Percentiles rank a stretch among this genome's conserved stretches.
phyloP scores from a whole-genome alignment of 1,140 invertebrate species.

The Drosophila parabipectinata region DNA sequence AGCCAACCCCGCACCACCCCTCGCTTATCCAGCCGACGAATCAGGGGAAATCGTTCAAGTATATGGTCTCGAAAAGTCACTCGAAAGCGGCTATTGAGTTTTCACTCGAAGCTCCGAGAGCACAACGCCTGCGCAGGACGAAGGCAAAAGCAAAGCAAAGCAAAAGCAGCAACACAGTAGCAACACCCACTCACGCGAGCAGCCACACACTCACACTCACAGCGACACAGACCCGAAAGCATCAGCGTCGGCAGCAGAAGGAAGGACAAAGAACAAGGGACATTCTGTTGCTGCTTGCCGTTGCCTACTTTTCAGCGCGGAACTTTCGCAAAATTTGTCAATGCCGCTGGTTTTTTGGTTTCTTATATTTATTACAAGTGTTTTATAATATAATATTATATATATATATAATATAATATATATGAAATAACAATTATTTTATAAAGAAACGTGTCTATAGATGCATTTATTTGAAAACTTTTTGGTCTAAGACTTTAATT shows the following conservation, averaged over 20 bases:
- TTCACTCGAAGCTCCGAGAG: constrained; percentile 48
- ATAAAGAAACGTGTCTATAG: too few species aligned
- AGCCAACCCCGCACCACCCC: background rate
- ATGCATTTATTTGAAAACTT: too few species aligned
- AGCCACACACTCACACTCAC: constrained; percentile 1
- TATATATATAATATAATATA: too few species aligned
- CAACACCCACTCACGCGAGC: background rate
- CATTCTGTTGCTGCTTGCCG: constrained; percentile 50
- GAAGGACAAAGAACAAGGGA: constrained; percentile 13
- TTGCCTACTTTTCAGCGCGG: constrained; percentile 62
- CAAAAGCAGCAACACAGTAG: constrained; percentile 1
- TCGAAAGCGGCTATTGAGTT: constrained; percentile 11
- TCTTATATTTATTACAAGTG: background rate
- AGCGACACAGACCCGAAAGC: constrained; percentile 6
- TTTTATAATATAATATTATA: background rate
- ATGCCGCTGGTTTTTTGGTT: constrained; percentile 29
- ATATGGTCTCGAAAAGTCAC: constrained; percentile 31
- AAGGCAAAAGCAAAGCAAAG: background rate
- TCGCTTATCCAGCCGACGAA: constrained; percentile 48
- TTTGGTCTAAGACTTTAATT: too few species aligned
- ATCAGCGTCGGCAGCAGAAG: constrained; percentile 18
- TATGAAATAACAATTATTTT: background rate
- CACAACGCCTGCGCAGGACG: constrained; percentile 54
- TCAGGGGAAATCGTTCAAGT: constrained; percentile 72
- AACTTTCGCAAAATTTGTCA: constrained; percentile 10